Evolutionary conservation across 2,888 invertebrate genomes (phyloP), one percentile per base, ranked within the genome.

Genomic region (Antheraea yamamai): DNA sequence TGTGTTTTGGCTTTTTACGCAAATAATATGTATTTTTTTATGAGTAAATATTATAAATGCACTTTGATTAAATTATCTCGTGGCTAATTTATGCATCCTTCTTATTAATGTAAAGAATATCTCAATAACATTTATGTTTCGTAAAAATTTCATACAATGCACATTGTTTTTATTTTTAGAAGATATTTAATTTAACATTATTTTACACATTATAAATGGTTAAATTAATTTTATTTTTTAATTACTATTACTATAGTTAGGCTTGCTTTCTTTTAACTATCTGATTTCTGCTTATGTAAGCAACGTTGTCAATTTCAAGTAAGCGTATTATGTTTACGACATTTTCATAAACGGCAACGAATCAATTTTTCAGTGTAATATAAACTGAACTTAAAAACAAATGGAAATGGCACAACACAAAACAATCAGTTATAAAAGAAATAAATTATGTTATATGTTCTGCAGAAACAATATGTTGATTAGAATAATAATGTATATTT

Each of bases 101-200:
- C 12, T 16, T 30, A 4, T 26, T 1, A 66, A 6, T 16, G 2
- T 61, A 12, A 61, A 2, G 10, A 30, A 16, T 66, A 6, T 66
- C 30, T 66, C 26, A 66, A 64, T 64, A 64, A 4, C 2, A 66
- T 3, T 16, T 4, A 30, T 26, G 7, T 16, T 66, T 66, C 16
- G 23, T 12, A 61, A 12, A 23, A 20, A 61, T 12, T 23, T 61
- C 23, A 23, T 61, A 61, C 10, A 61, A 20, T 23, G n/a, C 2
- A 26, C 35, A 35, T 35, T 4, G 35, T 35, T 78, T 81, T 85
- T 83, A 83, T 86, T 87, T 85, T 83, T 85, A 81, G 78, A 80
- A 84, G 84, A 85, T 83, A 85, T 85, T 90, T 91, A 90, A 91
- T 91, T 90, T 90, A 84, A 83, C 88, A 90, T 88, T 87, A 87